Evolutionary conservation across 2,797 vertebrate species (phyloP).

Genomic region (Orestias chungarensis): DNA sequence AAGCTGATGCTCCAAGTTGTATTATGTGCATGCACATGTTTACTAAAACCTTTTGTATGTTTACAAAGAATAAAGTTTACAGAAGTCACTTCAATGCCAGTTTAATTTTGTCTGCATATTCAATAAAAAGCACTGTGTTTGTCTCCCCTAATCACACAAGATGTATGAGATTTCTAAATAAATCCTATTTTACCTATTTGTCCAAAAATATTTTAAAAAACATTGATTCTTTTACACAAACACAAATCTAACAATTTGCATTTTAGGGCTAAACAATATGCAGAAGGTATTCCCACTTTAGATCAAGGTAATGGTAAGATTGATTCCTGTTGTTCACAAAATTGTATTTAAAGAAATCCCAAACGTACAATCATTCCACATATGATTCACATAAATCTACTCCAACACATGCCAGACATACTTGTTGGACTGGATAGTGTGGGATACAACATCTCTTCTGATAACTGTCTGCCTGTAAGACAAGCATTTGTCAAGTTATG

Average conservation of each 20-base stretch:
- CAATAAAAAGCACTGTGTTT: constrained; percentile 5
- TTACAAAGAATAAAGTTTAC: constrained; percentile 50
- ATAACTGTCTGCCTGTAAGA: background rate
- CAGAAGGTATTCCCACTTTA: background rate
- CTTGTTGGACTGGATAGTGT: constrained; percentile 34
- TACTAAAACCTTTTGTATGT: constrained; percentile 2
- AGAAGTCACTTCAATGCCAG: constrained; percentile 19
- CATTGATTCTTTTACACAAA: background rate
- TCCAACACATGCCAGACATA: background rate
- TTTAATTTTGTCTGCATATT: constrained; percentile 47
- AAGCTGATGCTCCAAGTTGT: constrained; percentile 40
- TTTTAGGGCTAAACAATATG: background rate
- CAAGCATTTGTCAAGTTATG: constrained; percentile 9
- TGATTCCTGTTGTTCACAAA: constrained; percentile 9
- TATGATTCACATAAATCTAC: constrained; percentile 5
- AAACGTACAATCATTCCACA: background rate
- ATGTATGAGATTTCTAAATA: background rate
- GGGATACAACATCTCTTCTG: background rate
- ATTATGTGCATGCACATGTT: background rate
- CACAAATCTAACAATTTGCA: background rate
- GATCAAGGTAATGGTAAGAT: background rate
- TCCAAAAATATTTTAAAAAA: background rate
- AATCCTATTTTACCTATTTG: background rate
- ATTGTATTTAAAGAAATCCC: constrained; percentile 30
- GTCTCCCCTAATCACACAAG: constrained; percentile 9